Conservation (phyloP, 1,140 invertebrate species). For the Euborellia annulipes region DNA sequence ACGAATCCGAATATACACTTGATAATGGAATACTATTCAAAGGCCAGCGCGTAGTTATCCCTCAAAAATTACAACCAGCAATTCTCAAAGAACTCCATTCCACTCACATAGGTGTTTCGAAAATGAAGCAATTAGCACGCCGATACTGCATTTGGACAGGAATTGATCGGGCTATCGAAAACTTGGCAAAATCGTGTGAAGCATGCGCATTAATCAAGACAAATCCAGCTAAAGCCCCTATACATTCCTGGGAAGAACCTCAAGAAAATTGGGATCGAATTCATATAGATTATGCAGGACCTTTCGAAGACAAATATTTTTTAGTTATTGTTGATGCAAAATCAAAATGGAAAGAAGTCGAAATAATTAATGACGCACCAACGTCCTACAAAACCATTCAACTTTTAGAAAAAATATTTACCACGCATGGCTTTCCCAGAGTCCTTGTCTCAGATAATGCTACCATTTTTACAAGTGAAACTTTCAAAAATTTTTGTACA, state of each 20-base stretch:
- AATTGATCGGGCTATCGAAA: conserved; percentile 20
- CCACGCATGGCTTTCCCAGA: too few relatives aligned
- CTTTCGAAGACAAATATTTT: background rate
- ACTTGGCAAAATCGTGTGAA: conserved; percentile 15
- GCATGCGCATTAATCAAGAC: conserved; percentile 13
- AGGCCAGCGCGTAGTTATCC: too few relatives aligned
- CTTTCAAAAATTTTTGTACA: too few relatives aligned
- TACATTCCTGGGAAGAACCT: background rate
- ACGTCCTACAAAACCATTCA: too few relatives aligned
- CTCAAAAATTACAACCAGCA: background rate
- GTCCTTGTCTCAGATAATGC: too few relatives aligned
- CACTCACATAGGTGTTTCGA: conserved; percentile 18
- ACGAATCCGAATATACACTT: too few relatives aligned
- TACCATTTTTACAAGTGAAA: too few relatives aligned
- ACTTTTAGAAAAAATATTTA: too few relatives aligned
- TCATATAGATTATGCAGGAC: conserved; percentile 1
- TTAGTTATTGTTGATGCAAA: background rate
- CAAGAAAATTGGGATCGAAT: background rate
- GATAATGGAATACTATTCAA: too few relatives aligned
- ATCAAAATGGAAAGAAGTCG: conserved; percentile 1
- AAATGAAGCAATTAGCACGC: conserved; percentile 20
- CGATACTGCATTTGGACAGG: conserved; percentile 17
- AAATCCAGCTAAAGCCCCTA: too few relatives aligned
- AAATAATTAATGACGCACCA: background rate
- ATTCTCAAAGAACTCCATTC: conserved; percentile 13